Percentiles rank a stretch among this genome's conserved stretches.
phyloP scores from a whole-genome alignment of 2,888 invertebrate species.

The Callosobruchus maculatus region DNA sequence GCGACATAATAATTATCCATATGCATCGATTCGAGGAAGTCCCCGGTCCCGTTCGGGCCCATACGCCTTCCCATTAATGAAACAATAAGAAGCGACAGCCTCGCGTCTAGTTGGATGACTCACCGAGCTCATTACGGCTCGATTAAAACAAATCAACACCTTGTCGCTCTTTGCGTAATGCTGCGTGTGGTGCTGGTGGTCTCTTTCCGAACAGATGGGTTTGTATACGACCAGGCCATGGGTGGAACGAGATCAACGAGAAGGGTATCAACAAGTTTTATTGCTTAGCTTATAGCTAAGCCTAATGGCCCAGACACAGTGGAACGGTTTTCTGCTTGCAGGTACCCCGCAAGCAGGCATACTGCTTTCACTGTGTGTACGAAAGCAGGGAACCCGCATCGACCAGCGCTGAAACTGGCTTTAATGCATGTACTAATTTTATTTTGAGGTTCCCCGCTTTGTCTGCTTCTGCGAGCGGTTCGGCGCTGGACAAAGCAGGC shows the following conservation, averaged over 20 bases:
- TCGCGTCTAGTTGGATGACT: not conserved
- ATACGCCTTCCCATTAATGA: not conserved
- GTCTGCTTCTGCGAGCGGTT: too few species aligned
- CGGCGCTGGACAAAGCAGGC: too few species aligned
- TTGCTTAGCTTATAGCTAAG: too few species aligned
- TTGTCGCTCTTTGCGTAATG: conserved; percentile 21
- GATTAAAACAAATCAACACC: conserved; percentile 22
- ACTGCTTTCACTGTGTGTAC: too few species aligned
- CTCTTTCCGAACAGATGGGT: conserved; percentile 13
- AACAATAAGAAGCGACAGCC: not conserved
- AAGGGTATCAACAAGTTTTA: too few species aligned
- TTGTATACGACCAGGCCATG: not conserved
- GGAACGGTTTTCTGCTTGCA: too few species aligned
- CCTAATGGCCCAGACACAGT: too few species aligned
- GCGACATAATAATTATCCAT: not conserved
- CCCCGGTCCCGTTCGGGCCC: not conserved
- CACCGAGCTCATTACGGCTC: not conserved
- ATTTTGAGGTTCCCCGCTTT: too few species aligned
- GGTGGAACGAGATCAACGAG: not conserved
- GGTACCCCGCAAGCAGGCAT: too few species aligned
- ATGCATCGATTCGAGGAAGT: conserved; percentile 1
- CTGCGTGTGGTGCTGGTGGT: conserved; percentile 9
- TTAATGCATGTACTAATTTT: too few species aligned
- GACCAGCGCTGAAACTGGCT: too few species aligned
- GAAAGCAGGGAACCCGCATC: too few species aligned